These are phyloP conservation scores for Silvanus unidentatus DNA, from an alignment of 2,888 invertebrate species.

Conservation along the genomic window DNA sequence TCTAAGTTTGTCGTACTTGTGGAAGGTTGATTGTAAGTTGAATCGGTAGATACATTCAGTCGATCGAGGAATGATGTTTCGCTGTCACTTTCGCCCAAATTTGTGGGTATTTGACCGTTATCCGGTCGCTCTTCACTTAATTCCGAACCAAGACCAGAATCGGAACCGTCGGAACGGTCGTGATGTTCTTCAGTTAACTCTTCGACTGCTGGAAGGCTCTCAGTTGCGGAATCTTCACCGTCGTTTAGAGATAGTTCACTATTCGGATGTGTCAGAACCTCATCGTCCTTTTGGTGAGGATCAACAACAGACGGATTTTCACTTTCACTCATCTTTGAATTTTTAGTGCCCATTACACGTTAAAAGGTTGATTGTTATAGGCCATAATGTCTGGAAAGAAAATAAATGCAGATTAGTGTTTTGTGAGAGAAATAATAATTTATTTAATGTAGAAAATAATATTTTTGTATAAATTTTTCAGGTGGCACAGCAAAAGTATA, in stretches of 20 bases:
- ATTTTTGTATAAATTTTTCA: too few relatives aligned
- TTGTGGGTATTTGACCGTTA: conserved; percentile 22
- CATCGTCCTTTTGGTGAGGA: too few relatives aligned
- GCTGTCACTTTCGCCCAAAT: conserved; percentile 46
- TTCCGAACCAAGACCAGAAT: conserved; percentile 77
- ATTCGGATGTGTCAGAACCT: conserved; percentile 25
- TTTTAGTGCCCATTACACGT: too few relatives aligned
- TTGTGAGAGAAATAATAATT: too few relatives aligned
- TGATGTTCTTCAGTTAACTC: conserved; percentile 57
- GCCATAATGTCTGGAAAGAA: too few relatives aligned
- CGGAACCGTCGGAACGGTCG: conserved; percentile 71
- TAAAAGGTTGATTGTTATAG: too few relatives aligned
- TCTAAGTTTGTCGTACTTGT: conserved; percentile 17
- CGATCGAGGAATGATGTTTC: conserved; percentile 51
- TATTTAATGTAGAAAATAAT: too few relatives aligned
- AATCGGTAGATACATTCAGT: conserved; percentile 26
- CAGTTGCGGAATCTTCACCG: conserved; percentile 59
- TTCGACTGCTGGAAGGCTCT: conserved; percentile 53
- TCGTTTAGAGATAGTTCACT: conserved; percentile 40
- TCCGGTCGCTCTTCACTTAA: conserved; percentile 55
- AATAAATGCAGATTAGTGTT: too few relatives aligned
- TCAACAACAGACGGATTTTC: too few relatives aligned
- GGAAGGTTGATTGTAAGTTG: conserved; percentile 26
- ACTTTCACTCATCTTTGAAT: too few relatives aligned
- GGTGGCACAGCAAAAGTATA: too few relatives aligned